These are phyloP conservation scores for Scelioninae gen. 1 DNA, from an alignment of 2,888 invertebrate genomes.

Conservation along the genomic window DNA sequence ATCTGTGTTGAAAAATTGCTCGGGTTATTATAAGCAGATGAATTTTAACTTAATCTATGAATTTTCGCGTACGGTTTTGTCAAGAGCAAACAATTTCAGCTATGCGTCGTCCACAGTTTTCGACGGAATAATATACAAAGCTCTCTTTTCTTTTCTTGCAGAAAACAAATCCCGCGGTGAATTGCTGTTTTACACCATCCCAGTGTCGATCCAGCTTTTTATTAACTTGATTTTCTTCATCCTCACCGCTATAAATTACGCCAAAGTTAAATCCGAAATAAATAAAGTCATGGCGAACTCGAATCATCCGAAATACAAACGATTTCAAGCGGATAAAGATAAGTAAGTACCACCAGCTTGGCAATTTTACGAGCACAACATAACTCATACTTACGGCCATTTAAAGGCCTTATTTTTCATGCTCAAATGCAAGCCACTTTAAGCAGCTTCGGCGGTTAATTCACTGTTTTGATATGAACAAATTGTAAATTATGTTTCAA, in stretches of 20 bases:
- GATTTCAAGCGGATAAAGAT: conserved; percentile 89
- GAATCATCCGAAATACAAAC: conserved; percentile 86
- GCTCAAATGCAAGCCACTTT: conserved; percentile 3
- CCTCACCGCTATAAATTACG: conserved; percentile 89
- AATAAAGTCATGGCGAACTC: conserved; percentile 88
- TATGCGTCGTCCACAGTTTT: no score
- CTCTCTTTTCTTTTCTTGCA: conserved; percentile 62
- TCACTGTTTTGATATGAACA: conserved; percentile 6
- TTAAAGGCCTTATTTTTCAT: conserved; percentile 40
- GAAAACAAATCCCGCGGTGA: conserved; percentile 74
- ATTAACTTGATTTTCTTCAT: conserved; percentile 89
- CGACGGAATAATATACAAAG: conserved; percentile 1
- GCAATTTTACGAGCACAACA: conserved; percentile 24
- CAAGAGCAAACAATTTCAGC: neutral
- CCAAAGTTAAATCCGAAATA: conserved; percentile 90
- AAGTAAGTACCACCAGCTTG: conserved; percentile 85
- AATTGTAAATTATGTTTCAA: neutral
- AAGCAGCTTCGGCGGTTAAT: neutral
- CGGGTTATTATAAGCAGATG: no score
- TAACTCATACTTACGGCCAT: conserved; percentile 37
- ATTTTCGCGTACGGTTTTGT: no score
- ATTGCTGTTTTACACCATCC: conserved; percentile 87
- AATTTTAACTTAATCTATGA: neutral
- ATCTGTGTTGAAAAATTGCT: neutral
- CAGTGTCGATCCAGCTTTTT: conserved; percentile 87